These are phyloP conservation scores for Bradypodion pumilum DNA, from an alignment of 2,797 vertebrate genomes.

Conservation along the genomic window DNA sequence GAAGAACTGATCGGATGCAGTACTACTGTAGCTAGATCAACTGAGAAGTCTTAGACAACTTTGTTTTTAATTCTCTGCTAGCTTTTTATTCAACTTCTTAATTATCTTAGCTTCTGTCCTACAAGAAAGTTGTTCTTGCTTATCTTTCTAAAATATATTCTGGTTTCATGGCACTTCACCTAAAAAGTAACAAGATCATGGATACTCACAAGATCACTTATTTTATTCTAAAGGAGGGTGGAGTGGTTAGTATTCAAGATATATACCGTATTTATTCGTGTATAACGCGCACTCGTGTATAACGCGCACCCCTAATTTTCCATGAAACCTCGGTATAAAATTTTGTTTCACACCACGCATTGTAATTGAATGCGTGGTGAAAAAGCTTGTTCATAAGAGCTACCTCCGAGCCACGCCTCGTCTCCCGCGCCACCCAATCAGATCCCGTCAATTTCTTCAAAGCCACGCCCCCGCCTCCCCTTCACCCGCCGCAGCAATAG, in stretches of 20 bases:
- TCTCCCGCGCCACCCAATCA: too few relatives aligned
- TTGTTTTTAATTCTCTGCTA: constrained; percentile 23
- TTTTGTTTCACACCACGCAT: too few relatives aligned
- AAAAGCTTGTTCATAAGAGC: too few relatives aligned
- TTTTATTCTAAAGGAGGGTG: neutral
- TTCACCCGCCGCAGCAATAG: too few relatives aligned
- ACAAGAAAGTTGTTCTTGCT: constrained; percentile 8
- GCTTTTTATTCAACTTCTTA: constrained; percentile 14
- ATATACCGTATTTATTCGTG: too few relatives aligned
- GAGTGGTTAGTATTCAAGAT: neutral
- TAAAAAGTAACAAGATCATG: constrained; percentile 20
- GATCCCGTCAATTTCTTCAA: too few relatives aligned
- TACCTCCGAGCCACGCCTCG: too few relatives aligned
- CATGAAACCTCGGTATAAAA: too few relatives aligned
- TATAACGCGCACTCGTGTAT: too few relatives aligned
- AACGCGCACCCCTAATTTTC: too few relatives aligned
- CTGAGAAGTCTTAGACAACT: constrained; percentile 15
- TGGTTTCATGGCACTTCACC: constrained; percentile 16
- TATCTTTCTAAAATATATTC: constrained; percentile 19
- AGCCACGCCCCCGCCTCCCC: too few relatives aligned
- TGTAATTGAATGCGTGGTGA: too few relatives aligned
- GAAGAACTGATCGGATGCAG: constrained; percentile 78
- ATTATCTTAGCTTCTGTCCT: constrained; percentile 38
- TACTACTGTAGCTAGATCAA: constrained; percentile 81
- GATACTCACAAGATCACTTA: constrained; percentile 35